These are phyloP conservation scores for Acleris literana DNA, from an alignment of 2,888 invertebrate genomes.

Conservation along the genomic window DNA sequence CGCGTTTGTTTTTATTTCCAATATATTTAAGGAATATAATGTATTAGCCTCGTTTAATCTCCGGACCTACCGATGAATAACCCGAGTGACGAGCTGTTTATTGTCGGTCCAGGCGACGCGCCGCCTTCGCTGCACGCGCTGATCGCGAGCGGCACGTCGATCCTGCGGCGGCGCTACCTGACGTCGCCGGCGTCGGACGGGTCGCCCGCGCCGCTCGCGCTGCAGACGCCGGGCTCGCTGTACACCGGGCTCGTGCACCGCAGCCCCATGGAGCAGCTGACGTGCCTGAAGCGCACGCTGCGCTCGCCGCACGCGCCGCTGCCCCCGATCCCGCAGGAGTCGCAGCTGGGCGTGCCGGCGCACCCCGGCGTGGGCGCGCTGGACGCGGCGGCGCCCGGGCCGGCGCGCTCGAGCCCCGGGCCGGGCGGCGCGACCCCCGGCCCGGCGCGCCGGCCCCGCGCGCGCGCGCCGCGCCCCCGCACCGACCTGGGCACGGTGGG, in stretches of 20 bases:
- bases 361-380: conserved; percentile 84
- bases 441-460: conserved; percentile 58
- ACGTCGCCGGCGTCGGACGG: conserved; percentile 83
- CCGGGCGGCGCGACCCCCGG: background rate
- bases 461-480: conserved; percentile 72
- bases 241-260: conserved; percentile 85
- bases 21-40: too few species aligned
- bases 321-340: conserved; percentile 51
- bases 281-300: conserved; percentile 85
- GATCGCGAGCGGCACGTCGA: conserved; percentile 78
- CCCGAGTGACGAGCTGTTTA: conserved; percentile 40
- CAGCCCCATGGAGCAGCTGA: conserved; percentile 91
- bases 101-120: conserved; percentile 51
- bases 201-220: conserved; percentile 85
- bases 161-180: conserved; percentile 78
- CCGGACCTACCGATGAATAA: background rate
- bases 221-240: conserved; percentile 84
- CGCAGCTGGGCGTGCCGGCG: conserved; percentile 83
- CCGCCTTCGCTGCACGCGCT: conserved; percentile 80
- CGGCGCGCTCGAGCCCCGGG: conserved; percentile 50
- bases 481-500: conserved; percentile 72
- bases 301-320: conserved; percentile 71
- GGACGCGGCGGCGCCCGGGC: conserved; percentile 60
- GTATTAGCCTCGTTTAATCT: too few species aligned
- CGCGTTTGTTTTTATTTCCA: too few species aligned